Conservation (phyloP, 2,113 vertebrate species). For the Phalacrocorax brasilianus region DNA sequence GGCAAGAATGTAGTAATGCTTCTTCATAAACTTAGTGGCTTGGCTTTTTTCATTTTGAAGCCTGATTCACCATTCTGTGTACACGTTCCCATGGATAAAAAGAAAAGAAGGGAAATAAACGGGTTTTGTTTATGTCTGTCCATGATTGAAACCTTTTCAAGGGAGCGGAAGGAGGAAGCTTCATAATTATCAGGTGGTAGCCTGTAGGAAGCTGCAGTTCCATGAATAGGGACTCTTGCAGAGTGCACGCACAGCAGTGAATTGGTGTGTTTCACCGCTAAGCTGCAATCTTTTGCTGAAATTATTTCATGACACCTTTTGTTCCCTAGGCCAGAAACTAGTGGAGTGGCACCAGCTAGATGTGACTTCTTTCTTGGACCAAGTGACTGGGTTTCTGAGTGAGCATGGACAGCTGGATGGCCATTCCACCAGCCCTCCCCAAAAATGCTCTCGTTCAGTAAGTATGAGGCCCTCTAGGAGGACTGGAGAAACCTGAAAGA, state of each 20-base stretch:
- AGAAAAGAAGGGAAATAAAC: neutral
- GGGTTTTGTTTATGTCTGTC: neutral
- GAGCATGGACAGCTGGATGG: conserved; percentile 97
- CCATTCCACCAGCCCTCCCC: conserved; percentile 89
- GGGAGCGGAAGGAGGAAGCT: neutral
- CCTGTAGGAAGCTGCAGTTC: neutral
- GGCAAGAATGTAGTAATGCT: neutral
- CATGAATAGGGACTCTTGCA: neutral
- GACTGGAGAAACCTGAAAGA: neutral
- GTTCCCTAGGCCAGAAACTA: conserved; percentile 90
- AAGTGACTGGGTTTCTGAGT: conserved; percentile 92
- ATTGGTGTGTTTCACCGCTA: neutral
- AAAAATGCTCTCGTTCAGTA: conserved; percentile 93
- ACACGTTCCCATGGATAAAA: accelerated
- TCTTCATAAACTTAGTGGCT: neutral
- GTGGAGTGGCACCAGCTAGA: conserved; percentile 98
- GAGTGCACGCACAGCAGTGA: neutral
- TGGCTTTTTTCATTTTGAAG: neutral
- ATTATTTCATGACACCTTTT: neutral
- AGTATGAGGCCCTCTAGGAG: conserved; percentile 59
- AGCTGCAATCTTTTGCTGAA: neutral
- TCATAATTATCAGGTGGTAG: neutral
- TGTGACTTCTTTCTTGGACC: conserved; percentile 95
- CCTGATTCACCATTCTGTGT: neutral
- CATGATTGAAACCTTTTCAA: neutral